Evolutionary conservation across 2,797 vertebrate species (phyloP), one percentile per base, ranked within the genome.

Genomic region (Mus spretus): DNA sequence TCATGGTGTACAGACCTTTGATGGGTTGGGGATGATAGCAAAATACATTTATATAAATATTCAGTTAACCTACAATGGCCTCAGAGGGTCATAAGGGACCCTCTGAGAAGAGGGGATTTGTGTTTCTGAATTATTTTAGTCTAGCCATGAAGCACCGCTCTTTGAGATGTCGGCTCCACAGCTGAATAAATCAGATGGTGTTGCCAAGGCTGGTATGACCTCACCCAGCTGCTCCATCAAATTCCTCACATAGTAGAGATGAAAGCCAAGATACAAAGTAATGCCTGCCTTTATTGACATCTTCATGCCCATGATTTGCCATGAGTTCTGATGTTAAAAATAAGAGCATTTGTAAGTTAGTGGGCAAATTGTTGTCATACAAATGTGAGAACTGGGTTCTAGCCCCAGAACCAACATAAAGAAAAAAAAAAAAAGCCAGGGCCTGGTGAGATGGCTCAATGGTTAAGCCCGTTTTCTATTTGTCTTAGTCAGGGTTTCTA

Each of bases 1-100:
- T 63, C 90, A 79, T 61, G 10, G 70, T 88, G 28, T 95, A 65
- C 79, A 94, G 85, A 67, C 82, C 90, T 40, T 67, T 90, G 74
- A 26, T 93, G 83, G 19, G 82, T 75, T 0, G 1, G 47, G 92
- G 13, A 57, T 55, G 31, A 37, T 20, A 92, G 72, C 85, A 65
- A 75, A 93, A 63, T 72, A 12, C 5, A 1, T 28, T 47, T 6
- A 24, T 55, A n/a, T 57, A 70, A 70, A 28, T 61, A 17, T n/a
- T 55, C 19, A 47, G 57, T 57, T 90, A 31, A 31, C 85, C 72
- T 78, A 12, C 0, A 19, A n/a, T 81, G 28, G 28, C 77, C 67
- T 96, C 90, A 57, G 78, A 82, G 59, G 84, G 20, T 55, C 55
- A 28, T 83, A 61, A 28, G 37, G 59, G 57, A 72, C 86, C 81